Percentiles rank a stretch among this genome's conserved stretches.
phyloP scores from a whole-genome alignment of 2,113 vertebrate genomes.

The Rhea pennata region DNA sequence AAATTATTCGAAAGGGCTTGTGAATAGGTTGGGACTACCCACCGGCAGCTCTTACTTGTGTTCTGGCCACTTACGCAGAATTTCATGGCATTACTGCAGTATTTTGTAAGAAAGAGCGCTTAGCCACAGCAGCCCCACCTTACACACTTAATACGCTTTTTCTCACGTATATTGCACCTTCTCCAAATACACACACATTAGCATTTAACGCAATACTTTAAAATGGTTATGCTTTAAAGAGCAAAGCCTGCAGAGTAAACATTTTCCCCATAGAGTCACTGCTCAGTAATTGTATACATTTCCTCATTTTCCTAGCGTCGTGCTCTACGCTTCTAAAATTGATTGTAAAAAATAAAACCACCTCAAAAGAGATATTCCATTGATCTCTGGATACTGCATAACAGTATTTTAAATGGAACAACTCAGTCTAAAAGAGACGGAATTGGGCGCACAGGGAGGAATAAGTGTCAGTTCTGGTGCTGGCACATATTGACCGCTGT shows the following conservation, averaged over 20 bases:
- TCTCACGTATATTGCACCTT: neutral
- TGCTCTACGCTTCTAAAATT: slow-evolving; percentile 37
- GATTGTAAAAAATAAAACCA: neutral
- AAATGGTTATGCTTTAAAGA: slow-evolving; percentile 51
- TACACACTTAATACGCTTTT: neutral
- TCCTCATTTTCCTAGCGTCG: slow-evolving; percentile 54
- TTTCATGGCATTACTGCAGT: slow-evolving; percentile 63
- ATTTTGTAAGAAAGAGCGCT: slow-evolving; percentile 44
- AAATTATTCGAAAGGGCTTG: slow-evolving; percentile 77
- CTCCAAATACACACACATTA: slow-evolving; percentile 47
- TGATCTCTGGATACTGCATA: neutral
- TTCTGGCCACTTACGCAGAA: slow-evolving; percentile 79
- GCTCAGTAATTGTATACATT: slow-evolving; percentile 47
- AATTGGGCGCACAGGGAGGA: neutral
- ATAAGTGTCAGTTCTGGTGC: neutral
- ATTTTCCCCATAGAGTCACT: slow-evolving; percentile 53
- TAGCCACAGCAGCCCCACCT: slow-evolving; percentile 54
- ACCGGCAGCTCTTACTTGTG: slow-evolving; percentile 75
- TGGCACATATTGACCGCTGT: neutral
- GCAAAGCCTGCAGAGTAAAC: slow-evolving; percentile 66
- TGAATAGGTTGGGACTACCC: slow-evolving; percentile 81
- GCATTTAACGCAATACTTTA: slow-evolving; percentile 61
- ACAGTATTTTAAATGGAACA: neutral
- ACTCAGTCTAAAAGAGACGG: neutral
- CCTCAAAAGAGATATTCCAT: slow-evolving; percentile 6